Evolutionary conservation across 2,113 vertebrate genomes (phyloP).

Genomic region (Pongo abelii): DNA sequence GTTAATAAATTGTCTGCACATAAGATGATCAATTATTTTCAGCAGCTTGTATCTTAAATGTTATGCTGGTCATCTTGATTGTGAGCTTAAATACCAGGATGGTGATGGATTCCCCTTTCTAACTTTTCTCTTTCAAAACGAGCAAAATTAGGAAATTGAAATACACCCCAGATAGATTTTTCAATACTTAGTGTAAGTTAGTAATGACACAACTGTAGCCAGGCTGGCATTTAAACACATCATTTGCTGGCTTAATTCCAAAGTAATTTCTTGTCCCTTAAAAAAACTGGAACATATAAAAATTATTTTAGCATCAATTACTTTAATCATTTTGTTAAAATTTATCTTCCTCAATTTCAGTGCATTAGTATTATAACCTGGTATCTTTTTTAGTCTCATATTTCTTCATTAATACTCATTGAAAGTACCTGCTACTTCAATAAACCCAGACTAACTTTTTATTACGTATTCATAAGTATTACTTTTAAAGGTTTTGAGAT

Average conservation of each 20-base stretch:
- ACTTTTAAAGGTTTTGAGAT: constrained; percentile 61
- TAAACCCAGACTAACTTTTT: constrained; percentile 67
- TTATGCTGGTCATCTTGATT: constrained; percentile 56
- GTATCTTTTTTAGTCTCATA: constrained; percentile 51
- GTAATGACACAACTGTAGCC: constrained; percentile 15
- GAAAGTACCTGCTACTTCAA: constrained; percentile 70
- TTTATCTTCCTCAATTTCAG: constrained; percentile 65
- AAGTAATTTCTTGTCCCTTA: constrained; percentile 63
- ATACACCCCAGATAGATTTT: constrained; percentile 66
- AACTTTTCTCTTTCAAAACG: constrained; percentile 38
- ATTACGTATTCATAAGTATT: constrained; percentile 58
- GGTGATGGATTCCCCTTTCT: constrained; percentile 41
- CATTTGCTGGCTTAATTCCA: constrained; percentile 69
- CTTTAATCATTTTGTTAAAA: constrained; percentile 73
- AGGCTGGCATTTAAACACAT: constrained; percentile 72
- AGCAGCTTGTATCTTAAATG: constrained; percentile 57
- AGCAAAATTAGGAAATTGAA: constrained; percentile 56
- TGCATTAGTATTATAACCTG: constrained; percentile 53
- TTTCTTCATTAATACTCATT: constrained; percentile 69
- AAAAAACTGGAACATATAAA: constrained; percentile 60
- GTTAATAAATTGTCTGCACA: constrained; percentile 1
- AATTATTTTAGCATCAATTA: constrained; percentile 69
- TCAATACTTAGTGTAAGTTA: constrained; percentile 49
- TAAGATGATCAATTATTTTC: constrained; percentile 43
- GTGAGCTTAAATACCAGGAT: constrained; percentile 64